Evolutionary conservation across 2,113 vertebrate genomes (phyloP).

Genomic region (Dipodomys ordii): DNA sequence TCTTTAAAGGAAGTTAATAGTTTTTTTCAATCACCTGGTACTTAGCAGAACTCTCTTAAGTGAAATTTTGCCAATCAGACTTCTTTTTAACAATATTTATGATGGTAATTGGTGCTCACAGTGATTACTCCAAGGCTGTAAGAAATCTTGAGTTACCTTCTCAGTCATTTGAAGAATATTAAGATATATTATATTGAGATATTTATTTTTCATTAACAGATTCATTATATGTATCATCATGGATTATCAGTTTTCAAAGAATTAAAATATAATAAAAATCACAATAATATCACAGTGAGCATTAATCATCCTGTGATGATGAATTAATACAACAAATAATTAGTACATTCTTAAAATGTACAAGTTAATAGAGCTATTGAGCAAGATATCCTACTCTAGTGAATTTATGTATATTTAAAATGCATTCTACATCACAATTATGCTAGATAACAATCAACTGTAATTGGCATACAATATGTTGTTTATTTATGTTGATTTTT

Average conservation of each 20-base stretch:
- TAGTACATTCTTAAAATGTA: constrained; percentile 15
- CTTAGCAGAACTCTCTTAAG: not conserved
- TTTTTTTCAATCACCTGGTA: not conserved
- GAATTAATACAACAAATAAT: constrained; percentile 53
- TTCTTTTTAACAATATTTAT: constrained; percentile 40
- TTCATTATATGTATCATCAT: constrained; percentile 30
- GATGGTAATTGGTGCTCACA: constrained; percentile 32
- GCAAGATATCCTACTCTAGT: not conserved
- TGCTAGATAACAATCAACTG: not conserved
- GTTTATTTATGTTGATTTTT: not conserved
- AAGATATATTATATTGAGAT: constrained; percentile 4
- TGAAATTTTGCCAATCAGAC: constrained; percentile 7
- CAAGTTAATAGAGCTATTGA: constrained; percentile 32
- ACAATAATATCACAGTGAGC: constrained; percentile 36
- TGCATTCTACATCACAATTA: not conserved
- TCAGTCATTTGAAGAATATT: constrained; percentile 39
- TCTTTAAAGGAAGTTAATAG: constrained; percentile 15
- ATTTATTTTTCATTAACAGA: constrained; percentile 56
- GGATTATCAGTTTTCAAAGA: constrained; percentile 46
- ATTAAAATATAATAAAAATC: constrained; percentile 69
- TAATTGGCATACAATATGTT: not conserved
- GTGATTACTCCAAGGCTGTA: not conserved
- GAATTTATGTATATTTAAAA: constrained; percentile 23
- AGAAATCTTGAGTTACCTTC: constrained; percentile 23
- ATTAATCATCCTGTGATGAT: constrained; percentile 58